Base-by-base conservation (phyloP, 2,797 vertebrate species). In the Coracias cyanogaster region DNA sequence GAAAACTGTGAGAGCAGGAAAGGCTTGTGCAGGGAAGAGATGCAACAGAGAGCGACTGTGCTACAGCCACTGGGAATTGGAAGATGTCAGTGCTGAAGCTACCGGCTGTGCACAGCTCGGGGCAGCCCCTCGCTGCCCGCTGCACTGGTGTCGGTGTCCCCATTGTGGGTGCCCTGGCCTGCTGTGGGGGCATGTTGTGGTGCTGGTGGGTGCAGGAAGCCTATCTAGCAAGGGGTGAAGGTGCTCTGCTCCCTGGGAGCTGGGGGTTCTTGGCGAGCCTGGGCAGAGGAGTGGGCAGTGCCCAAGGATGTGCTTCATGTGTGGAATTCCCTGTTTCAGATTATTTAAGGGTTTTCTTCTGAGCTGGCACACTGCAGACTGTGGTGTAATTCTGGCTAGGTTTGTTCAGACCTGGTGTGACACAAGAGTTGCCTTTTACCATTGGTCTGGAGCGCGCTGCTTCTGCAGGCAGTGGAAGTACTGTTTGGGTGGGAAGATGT, bases 381-480 rank as follows among this genome's bases (percentile, higher is more conserved):
- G 58, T 20, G 7, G 54, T 15, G 52, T 45, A 16, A 2, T 20
- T 39, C n/a, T 1, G 4, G 24, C 21, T 26, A 3, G 21, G 6
- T 60, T 31, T 69, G 45, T 25, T 35, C 3, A 7, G 14, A 2
- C 5, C 37, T 14, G 24, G 1, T 11, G 22, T 33, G 14, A 5
- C 16, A 9, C 57, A 26, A 7, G 69, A 58, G 25, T 35, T 58
- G 31, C 57, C 73, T n/a, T 37, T 17, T n/a, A 0, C 7, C 2
- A 0, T 15, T 3, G 8, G 16, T 54, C 48, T 12, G 29, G 71
- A 45, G 35, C 0, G 1, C 13, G 4, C 21, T 0, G 29, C 46
- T n/a, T 28, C 43, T 11, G 11, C 0, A 0, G 39, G 64, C 72
- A 1, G 0, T 1, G 52, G 24, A 13, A 13, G 5, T 13, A 1